Conservation (phyloP, 2,113 vertebrate genomes). For the Poicephalus gulielmi region DNA sequence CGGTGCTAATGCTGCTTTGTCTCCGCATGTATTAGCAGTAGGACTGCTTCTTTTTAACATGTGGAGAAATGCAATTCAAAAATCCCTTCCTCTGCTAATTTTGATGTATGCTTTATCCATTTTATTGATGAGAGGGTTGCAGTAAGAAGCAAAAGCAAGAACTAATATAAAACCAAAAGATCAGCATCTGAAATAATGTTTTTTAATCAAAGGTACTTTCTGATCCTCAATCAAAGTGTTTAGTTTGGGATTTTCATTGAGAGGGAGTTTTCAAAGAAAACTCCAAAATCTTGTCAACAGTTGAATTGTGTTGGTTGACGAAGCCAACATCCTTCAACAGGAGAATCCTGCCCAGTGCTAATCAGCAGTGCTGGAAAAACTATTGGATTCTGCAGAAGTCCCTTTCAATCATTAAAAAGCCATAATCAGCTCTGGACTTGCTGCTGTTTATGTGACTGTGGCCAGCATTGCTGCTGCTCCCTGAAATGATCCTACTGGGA, state of each 20-base stretch:
- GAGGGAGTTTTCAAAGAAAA: not conserved
- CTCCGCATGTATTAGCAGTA: not conserved
- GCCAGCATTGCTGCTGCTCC: not conserved
- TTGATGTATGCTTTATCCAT: not conserved
- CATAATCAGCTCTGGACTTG: not conserved
- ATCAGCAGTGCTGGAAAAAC: not conserved
- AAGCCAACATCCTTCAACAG: not conserved
- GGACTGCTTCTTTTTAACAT: not conserved
- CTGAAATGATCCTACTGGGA: not conserved
- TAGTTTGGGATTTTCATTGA: not conserved
- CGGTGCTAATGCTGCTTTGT: not conserved
- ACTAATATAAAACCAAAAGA: not conserved
- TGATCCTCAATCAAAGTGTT: not conserved
- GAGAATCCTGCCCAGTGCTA: conserved; percentile 13
- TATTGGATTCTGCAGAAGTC: not conserved
- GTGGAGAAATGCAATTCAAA: not conserved
- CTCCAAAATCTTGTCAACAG: not conserved
- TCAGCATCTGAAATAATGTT: not conserved
- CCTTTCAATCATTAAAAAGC: not conserved
- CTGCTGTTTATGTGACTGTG: not conserved
- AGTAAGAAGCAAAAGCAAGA: not conserved
- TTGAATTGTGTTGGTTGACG: not conserved
- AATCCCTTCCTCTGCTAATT: not conserved
- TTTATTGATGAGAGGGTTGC: not conserved
- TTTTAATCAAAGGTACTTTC: not conserved